Base-by-base conservation (phyloP, 1,140 invertebrate genomes). In the Rhynchophorus ferrugineus region DNA sequence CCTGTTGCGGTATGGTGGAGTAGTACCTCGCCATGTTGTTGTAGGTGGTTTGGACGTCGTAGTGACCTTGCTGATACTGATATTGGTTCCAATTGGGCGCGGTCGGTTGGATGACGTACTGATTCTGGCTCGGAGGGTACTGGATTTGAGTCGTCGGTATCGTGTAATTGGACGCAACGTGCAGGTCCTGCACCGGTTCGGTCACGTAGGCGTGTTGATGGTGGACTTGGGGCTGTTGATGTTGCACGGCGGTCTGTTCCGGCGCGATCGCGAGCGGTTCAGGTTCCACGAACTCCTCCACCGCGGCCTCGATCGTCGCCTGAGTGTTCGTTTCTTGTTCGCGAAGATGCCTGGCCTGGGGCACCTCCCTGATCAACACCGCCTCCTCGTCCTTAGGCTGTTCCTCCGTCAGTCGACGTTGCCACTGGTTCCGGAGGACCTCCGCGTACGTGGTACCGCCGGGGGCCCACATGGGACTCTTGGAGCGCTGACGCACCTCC, bases 401-500 rank as follows among this genome's bases (percentile, higher is more conserved):
- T 20, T 54, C 18, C 22, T 43, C 7, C 35, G 20, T 29, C 16
- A 34, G n/a, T 16, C 9, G 1, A 35, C 29, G 41, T 11, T 41
- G 24, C 38, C 35, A 41, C 52, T 69, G 65, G 38, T 85, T 84
- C 42, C 78, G 76, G 7, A 89, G 73, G 49, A 89, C 83, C 67
- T 88, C 84, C 3, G 86, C 85, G 65, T 89, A 89, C 20, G 85
- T 79, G 9, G 80, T 79, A 8, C 81, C 82, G 21, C 83, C 84
- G 0, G 82, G 81, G 6, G 73, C 62, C 83, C 83, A 87, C 54
- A 85, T 78, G 11, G 83, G 84, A 68, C 84, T 85, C 9, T 76
- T 75, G 2, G 83, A 84, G 54, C 83, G 71, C 13, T 67, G 66
- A 51, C 44, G 16, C 9, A 44, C 22, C 22, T 42, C 22, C 21